Percentiles rank a stretch among this genome's conserved stretches.
Conservation (phyloP, 1,140 invertebrate species). For the Tachypleus tridentatus region DNA sequence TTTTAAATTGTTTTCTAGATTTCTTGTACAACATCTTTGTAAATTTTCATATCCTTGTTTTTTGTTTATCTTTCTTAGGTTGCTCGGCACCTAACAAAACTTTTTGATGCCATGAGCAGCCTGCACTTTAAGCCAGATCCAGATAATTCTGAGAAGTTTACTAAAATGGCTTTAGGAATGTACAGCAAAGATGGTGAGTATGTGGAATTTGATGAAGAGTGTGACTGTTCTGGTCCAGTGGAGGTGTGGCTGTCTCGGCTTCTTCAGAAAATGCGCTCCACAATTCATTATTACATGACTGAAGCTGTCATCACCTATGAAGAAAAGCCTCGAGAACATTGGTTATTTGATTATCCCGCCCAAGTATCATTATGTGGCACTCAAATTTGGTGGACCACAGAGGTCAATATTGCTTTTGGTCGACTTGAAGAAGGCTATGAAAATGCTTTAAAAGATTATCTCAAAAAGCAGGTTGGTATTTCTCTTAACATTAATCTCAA, state of each 20-base stretch:
- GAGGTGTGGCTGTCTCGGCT: slow-evolving; percentile 85
- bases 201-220: slow-evolving; percentile 60
- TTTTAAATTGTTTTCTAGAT: no score
- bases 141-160: slow-evolving; percentile 19
- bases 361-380: slow-evolving; percentile 86
- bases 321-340: slow-evolving; percentile 86
- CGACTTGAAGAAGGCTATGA: slow-evolving; percentile 88
- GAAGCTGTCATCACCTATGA: slow-evolving; percentile 79
- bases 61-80: slow-evolving; percentile 38
- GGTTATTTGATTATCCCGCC: slow-evolving; percentile 90
- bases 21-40: no score
- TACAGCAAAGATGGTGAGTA: slow-evolving; percentile 90
- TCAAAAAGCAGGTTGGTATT: slow-evolving; percentile 69
- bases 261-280: slow-evolving; percentile 61
- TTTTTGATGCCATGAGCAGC: slow-evolving; percentile 88
- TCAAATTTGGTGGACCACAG: slow-evolving; percentile 96
- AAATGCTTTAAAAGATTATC: slow-evolving; percentile 90
- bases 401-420: slow-evolving; percentile 79
- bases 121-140: slow-evolving; percentile 54
- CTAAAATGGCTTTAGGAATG: slow-evolving; percentile 59
- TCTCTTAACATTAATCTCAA: slow-evolving; percentile 88
- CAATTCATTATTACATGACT: slow-evolving; percentile 50
- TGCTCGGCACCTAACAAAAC: slow-evolving; percentile 68
- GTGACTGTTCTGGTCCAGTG: slow-evolving; percentile 68
- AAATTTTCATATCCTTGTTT: no score